Conservation (phyloP, 2,113 vertebrate genomes). For the Heteronetta atricapilla region DNA sequence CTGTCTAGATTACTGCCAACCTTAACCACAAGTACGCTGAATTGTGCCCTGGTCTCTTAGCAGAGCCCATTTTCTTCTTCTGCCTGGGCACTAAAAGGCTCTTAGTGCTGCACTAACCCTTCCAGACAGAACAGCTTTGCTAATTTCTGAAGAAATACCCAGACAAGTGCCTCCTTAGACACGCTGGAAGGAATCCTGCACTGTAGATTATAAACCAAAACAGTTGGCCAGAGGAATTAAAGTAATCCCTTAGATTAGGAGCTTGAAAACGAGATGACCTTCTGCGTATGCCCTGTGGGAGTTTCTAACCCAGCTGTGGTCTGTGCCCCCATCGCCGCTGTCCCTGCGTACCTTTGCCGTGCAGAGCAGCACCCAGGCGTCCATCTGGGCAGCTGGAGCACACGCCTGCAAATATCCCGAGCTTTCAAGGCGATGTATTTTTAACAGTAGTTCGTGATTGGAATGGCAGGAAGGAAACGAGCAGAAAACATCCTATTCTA, state of each 20-base stretch:
- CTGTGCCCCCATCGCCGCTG: not conserved
- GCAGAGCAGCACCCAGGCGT: not conserved
- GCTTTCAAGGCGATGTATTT: constrained; percentile 36
- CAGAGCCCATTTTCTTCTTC: not conserved
- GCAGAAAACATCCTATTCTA: constrained; percentile 55
- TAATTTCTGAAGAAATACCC: not conserved
- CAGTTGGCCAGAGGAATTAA: constrained; percentile 54
- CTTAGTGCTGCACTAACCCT: not conserved
- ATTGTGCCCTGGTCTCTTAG: not conserved
- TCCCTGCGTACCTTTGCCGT: not conserved
- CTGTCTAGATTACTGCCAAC: not conserved
- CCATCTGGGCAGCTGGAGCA: not conserved
- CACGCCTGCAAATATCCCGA: not conserved
- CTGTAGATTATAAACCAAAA: not conserved
- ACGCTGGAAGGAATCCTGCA: not conserved
- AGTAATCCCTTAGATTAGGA: constrained; percentile 45
- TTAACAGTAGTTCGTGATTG: constrained; percentile 50
- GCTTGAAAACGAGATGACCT: constrained; percentile 33
- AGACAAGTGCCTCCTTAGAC: not conserved
- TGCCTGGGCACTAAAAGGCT: not conserved
- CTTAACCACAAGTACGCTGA: not conserved
- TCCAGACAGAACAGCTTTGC: constrained; percentile 10
- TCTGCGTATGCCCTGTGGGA: not conserved
- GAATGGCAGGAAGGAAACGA: constrained; percentile 63
- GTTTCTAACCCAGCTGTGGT: not conserved